Evolutionary conservation across 1,140 invertebrate species (phyloP), one percentile per base, ranked within the genome.

Genomic region (Dendrolimus punctatus): DNA sequence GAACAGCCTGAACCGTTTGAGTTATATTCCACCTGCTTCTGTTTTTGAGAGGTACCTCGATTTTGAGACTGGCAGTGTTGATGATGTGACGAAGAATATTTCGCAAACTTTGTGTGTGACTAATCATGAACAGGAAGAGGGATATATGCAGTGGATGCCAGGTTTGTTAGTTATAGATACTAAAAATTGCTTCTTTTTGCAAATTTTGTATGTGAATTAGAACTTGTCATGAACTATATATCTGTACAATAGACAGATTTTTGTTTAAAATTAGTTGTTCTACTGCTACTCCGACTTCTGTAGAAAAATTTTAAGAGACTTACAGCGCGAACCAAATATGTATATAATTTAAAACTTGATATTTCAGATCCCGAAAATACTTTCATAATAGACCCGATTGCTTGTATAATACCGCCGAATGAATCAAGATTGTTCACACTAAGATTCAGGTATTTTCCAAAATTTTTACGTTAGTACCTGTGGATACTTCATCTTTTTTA

Each of bases 41-140:
- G 80, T 78, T 3, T 86, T 68, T 52, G 77, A 83, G 6, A 73
- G 75, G 52, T 82, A 80, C 46, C 61, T 85, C 5, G 81, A 86
- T 53, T 86, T 86, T 53, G 77, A 77, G 4, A 76, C 55, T 7
- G 83, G 83, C 10, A 78, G 77, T 53, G 69, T 73, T 8, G 52
- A 36, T 0, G 74, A 86, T 55, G 39, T 77, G 8, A 80, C 78
- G 8, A 57, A 66, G 47, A 86, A 85, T 60, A 79, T 83, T 60
- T 83, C 81, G 5, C 76, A 86, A 56, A 84, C 77, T 6, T 44
- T 86, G 38, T 84, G 75, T 46, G 77, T 86, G 0, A 85, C 83
- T 4, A 86, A 86, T 62, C 81, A 85, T 52, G 67, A 72, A 50
- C 56, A 63, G 8, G 65, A 71, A 38, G 80, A 86, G 40, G 79